Evolutionary conservation across 1,140 invertebrate species (phyloP).

Genomic region (Eueides isabella): DNA sequence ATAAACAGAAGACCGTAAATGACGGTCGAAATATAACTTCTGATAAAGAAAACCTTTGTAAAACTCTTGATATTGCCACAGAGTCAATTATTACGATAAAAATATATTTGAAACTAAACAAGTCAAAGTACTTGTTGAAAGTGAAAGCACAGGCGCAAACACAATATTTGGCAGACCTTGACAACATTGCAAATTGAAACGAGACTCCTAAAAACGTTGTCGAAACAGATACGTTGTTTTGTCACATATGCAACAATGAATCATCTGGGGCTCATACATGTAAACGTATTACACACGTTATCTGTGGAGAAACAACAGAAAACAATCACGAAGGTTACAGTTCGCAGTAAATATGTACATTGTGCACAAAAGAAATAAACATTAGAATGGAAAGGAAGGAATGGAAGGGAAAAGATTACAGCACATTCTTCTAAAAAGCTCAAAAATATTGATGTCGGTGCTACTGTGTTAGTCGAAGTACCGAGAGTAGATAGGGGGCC

Average conservation of each 20-base stretch:
- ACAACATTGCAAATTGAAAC: too few species aligned
- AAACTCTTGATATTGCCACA: too few species aligned
- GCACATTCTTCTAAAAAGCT: slow-evolving; percentile 23
- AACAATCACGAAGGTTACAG: not conserved
- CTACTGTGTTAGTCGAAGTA: slow-evolving; percentile 27
- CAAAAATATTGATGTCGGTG: slow-evolving; percentile 9
- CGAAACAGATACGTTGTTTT: not conserved
- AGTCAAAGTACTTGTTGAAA: too few species aligned
- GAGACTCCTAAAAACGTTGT: too few species aligned
- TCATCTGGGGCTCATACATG: slow-evolving; percentile 10
- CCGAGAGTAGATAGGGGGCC: not conserved
- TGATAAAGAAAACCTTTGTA: too few species aligned
- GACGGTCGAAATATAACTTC: not conserved
- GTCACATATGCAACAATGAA: slow-evolving; percentile 12
- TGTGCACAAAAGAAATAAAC: not conserved
- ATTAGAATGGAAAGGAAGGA: not conserved
- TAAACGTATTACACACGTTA: not conserved
- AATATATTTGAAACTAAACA: too few species aligned
- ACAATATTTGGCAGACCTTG: too few species aligned
- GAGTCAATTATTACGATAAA: too few species aligned
- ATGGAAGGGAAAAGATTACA: not conserved
- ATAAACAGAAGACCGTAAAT: too few species aligned
- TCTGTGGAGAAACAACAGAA: not conserved
- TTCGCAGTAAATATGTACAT: not conserved
- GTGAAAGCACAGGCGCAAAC: too few species aligned